Evolutionary conservation across 2,888 invertebrate genomes (phyloP).

Genomic region (Apamea anceps): DNA sequence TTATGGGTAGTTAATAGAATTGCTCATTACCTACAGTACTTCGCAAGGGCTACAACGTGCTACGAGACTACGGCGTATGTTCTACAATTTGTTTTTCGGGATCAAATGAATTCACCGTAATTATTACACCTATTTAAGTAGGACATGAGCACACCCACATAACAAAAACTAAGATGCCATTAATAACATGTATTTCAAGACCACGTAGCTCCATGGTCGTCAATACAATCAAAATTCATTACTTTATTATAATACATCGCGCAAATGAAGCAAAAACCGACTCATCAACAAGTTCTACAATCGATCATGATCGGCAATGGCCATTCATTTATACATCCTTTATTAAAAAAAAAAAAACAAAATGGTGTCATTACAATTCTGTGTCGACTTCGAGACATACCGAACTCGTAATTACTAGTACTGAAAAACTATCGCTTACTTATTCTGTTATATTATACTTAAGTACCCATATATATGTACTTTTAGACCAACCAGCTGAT

Average conservation of each 20-base stretch:
- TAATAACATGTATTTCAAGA: slow-evolving; percentile 22
- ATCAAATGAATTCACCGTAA: not conserved
- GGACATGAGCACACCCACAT: not conserved
- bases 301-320: slow-evolving; percentile 58
- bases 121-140: not conserved
- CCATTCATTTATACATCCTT: slow-evolving; percentile 52
- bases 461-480: slow-evolving; percentile 13
- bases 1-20: not conserved
- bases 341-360: slow-evolving; percentile 28
- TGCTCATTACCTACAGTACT: not conserved
- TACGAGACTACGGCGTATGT: not conserved
- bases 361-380: slow-evolving; percentile 60
- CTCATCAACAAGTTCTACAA: slow-evolving; percentile 47
- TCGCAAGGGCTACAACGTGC: not conserved
- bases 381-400: slow-evolving; percentile 41
- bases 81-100: not conserved
- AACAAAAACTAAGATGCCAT: slow-evolving; percentile 4
- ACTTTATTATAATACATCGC: slow-evolving; percentile 48
- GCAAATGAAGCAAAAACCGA: slow-evolving; percentile 54
- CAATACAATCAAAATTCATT: slow-evolving; percentile 47
- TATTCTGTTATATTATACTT: not conserved
- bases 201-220: slow-evolving; percentile 14
- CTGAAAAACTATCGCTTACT: slow-evolving; percentile 47
- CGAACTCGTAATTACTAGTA: slow-evolving; percentile 43
- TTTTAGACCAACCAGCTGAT: slow-evolving; percentile 62